Conservation (phyloP, 2,888 invertebrate genomes). For the Ochropacha duplaris region DNA sequence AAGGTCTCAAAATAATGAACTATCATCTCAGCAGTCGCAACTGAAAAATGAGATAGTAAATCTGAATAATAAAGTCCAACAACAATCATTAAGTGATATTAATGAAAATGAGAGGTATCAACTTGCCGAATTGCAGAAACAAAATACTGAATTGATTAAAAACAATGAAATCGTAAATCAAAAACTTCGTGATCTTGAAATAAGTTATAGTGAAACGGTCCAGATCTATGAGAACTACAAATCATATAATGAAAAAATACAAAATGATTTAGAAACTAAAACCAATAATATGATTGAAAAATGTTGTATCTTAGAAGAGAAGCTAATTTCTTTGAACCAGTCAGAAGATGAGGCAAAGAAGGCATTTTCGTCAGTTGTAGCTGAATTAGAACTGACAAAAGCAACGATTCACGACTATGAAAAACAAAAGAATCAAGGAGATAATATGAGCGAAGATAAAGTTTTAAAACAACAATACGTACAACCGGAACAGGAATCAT, state of each 20-base stretch:
- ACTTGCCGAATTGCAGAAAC: conserved; percentile 43
- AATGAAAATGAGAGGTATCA: conserved; percentile 45
- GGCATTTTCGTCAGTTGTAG: conserved; percentile 34
- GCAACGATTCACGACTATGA: conserved; percentile 34
- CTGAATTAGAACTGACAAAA: conserved; percentile 45
- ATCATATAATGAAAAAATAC: conserved; percentile 40
- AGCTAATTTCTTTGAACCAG: conserved; percentile 35
- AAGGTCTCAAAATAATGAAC: conserved; percentile 56
- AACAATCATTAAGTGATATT: conserved; percentile 40
- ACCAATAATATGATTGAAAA: conserved; percentile 31
- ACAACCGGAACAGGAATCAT: conserved; percentile 52
- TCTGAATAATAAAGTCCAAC: conserved; percentile 51
- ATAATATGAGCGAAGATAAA: conserved; percentile 25
- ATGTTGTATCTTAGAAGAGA: conserved; percentile 37
- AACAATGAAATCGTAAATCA: conserved; percentile 32
- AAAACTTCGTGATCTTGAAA: conserved; percentile 39
- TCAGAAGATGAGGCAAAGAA: conserved; percentile 39
- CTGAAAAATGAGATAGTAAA: conserved; percentile 54
- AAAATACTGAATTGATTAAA: conserved; percentile 37
- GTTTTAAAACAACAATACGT: conserved; percentile 44
- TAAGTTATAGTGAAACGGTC: conserved; percentile 35
- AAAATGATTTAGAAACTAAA: conserved; percentile 37
- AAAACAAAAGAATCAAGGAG: conserved; percentile 26
- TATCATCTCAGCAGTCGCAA: conserved; percentile 42
- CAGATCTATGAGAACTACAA: conserved; percentile 40